These are phyloP conservation scores for Harpegnathos saltator DNA, from an alignment of 1,140 invertebrate genomes.

Conservation along the genomic window DNA sequence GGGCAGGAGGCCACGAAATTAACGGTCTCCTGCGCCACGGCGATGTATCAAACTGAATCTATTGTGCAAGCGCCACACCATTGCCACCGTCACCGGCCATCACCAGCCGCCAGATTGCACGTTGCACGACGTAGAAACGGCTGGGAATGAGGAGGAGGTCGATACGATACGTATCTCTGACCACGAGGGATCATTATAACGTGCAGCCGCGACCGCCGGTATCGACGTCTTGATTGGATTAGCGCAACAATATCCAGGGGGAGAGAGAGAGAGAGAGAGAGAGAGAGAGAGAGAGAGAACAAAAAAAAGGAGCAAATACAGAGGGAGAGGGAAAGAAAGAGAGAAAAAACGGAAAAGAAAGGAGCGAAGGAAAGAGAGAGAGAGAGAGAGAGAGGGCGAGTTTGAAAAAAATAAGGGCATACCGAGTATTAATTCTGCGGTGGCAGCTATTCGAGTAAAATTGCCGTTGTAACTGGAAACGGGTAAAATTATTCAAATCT, in stretches of 20 bases:
- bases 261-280: too few species aligned
- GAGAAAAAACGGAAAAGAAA: too few species aligned
- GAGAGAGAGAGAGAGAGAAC: too few species aligned
- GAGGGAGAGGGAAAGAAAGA: too few species aligned
- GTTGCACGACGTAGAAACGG: slow-evolving; percentile 62
- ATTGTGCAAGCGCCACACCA: slow-evolving; percentile 75
- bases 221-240: slow-evolving; percentile 46
- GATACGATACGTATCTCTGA: slow-evolving; percentile 61
- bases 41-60: slow-evolving; percentile 80
- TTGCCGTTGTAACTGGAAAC: not conserved
- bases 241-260: not conserved
- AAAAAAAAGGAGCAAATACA: not conserved
- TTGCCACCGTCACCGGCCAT: slow-evolving; percentile 65
- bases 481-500: not conserved
- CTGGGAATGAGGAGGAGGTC: slow-evolving; percentile 64
- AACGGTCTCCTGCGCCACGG: slow-evolving; percentile 74
- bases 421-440: not conserved
- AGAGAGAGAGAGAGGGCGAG: too few species aligned
- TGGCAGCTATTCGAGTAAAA: not conserved
- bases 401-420: not conserved
- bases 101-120: slow-evolving; percentile 65
- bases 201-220: slow-evolving; percentile 30
- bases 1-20: slow-evolving; percentile 78
- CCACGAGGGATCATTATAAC: slow-evolving; percentile 61
- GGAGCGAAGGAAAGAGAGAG: too few species aligned